A percentile compares a stretch with the other conserved stretches of the same genome.
These are phyloP conservation scores for Drosophila birchii DNA, from an alignment of 2,888 invertebrate genomes.

Conservation along the genomic window DNA sequence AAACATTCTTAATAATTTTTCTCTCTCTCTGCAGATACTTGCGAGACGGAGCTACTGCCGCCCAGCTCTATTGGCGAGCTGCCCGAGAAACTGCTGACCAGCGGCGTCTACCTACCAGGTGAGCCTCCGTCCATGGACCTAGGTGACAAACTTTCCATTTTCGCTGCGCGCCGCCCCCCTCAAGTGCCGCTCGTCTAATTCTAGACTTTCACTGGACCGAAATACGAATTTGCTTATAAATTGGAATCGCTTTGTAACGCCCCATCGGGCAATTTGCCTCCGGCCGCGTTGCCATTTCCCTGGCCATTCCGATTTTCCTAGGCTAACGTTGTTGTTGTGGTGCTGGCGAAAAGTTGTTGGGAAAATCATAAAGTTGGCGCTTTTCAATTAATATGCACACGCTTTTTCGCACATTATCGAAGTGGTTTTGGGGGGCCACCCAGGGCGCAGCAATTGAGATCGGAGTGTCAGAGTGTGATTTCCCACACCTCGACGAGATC, in stretches of 20 bases:
- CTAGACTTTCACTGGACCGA: constrained; percentile 69
- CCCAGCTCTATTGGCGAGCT: constrained; percentile 88
- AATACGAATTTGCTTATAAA: constrained; percentile 68
- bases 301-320: constrained; percentile 1
- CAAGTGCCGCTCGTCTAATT: constrained; percentile 55
- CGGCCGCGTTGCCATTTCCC: constrained; percentile 35
- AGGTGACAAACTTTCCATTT: constrained; percentile 73
- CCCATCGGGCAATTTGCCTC: constrained; percentile 68
- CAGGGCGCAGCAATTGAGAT: constrained; percentile 55
- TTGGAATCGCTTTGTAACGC: constrained; percentile 60
- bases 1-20: constrained; percentile 4
- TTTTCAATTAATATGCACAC: constrained; percentile 62
- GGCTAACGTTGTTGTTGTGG: background rate
- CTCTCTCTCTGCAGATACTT: constrained; percentile 45
- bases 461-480: constrained; percentile 41
- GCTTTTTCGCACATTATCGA: constrained; percentile 74
- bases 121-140: constrained; percentile 71
- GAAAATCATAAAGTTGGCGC: constrained; percentile 52
- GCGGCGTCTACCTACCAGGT: constrained; percentile 90
- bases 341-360: constrained; percentile 29
- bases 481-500: constrained; percentile 27
- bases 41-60: constrained; percentile 83
- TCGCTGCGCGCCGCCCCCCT: constrained; percentile 22
- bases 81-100: constrained; percentile 88
- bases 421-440: constrained; percentile 60